Percentiles rank a stretch among this genome's conserved stretches.
Evolutionary conservation across 2,113 vertebrate genomes (phyloP).

Genomic region (Columba livia): DNA sequence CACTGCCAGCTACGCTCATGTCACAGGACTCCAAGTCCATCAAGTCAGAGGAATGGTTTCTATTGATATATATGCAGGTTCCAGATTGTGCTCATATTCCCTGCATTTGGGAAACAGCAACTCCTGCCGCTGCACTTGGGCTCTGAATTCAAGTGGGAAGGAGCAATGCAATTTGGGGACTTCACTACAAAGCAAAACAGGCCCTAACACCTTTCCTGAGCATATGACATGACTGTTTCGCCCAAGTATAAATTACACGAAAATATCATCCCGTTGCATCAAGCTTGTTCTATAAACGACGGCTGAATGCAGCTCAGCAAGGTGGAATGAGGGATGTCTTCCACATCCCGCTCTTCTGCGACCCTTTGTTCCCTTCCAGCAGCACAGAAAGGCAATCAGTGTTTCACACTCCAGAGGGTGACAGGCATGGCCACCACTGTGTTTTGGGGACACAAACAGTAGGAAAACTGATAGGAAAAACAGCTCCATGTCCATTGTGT

Average conservation of each 20-base stretch:
- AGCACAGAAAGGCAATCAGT: background rate
- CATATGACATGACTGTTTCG: rapidly evolving
- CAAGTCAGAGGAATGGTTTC: background rate
- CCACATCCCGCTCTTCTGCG: background rate
- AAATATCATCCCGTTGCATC: background rate
- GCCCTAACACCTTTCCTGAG: background rate
- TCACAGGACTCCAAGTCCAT: background rate
- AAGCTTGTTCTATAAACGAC: background rate
- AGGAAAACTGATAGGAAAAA: background rate
- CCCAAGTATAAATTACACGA: rapidly evolving
- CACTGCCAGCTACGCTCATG: rapidly evolving
- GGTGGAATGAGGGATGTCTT: background rate
- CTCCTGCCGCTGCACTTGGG: rapidly evolving
- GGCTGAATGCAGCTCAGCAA: rapidly evolving
- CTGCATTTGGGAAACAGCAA: rapidly evolving
- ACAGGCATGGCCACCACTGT: rapidly evolving
- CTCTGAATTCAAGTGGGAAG: background rate
- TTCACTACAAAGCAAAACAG: background rate
- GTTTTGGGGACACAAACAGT: background rate
- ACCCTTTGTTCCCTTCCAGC: slow-evolving; percentile 12
- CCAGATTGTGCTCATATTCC: rapidly evolving
- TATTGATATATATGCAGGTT: rapidly evolving
- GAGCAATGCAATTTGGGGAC: background rate
- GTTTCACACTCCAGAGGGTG: rapidly evolving
- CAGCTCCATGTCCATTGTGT: rapidly evolving